A percentile compares a stretch with the other conserved stretches of the same genome.
phyloP scores from a whole-genome alignment of 2,888 invertebrate species.

The Gymnosoma rotundatum region DNA sequence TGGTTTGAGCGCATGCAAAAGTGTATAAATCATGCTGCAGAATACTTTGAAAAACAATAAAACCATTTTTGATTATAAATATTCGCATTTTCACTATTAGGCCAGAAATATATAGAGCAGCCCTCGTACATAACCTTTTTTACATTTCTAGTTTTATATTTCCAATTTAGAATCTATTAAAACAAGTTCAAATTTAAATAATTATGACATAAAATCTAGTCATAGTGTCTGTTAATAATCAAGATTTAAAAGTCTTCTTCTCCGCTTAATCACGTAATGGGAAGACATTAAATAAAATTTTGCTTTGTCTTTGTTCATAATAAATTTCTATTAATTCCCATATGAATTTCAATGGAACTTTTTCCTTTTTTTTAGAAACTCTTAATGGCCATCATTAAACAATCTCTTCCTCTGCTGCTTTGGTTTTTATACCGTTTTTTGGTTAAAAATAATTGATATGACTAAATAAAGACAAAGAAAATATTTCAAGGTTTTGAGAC shows the following conservation, averaged over 20 bases:
- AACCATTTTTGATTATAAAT: too few relatives aligned
- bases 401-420: conserved; percentile 23
- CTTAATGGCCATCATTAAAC: conserved; percentile 55
- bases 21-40: too few relatives aligned
- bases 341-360: conserved; percentile 31
- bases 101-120: too few relatives aligned
- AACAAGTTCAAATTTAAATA: too few relatives aligned
- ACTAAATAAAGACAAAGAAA: conserved; percentile 42
- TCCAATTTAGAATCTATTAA: too few relatives aligned
- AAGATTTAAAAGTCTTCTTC: neutral
- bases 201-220: too few relatives aligned
- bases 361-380: neutral
- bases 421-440: neutral
- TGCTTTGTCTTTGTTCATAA: neutral
- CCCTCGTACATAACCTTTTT: too few relatives aligned
- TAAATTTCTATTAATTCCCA: conserved; percentile 39
- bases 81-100: too few relatives aligned
- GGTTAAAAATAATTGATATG: conserved; percentile 8
- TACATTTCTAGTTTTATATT: too few relatives aligned
- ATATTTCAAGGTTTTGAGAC: conserved; percentile 1
- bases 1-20: too few relatives aligned
- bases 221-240: conserved; percentile 3
- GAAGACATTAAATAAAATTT: neutral
- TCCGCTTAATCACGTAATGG: conserved; percentile 48
- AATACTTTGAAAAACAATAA: too few relatives aligned